A percentile compares a stretch with the other conserved stretches of the same genome.
phyloP scores from a whole-genome alignment of 2,888 invertebrate genomes.

The Ectropis crepuscularia region DNA sequence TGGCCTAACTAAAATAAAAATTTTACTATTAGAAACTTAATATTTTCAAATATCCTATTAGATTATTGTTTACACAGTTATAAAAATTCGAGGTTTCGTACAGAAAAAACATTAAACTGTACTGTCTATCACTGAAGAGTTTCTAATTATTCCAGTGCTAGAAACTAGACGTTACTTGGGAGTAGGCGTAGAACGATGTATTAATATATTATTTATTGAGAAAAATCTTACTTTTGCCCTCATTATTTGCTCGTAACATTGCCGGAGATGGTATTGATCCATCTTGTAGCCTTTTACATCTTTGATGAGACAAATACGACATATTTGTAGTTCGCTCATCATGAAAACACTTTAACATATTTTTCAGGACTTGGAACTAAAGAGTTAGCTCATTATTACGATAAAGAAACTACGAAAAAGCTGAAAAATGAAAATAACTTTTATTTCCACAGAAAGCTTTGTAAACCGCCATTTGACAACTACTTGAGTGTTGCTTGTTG shows the following conservation, averaged over 20 bases:
- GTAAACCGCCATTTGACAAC: constrained; percentile 29
- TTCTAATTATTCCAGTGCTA: not conserved
- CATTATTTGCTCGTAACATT: constrained; percentile 61
- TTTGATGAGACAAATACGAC: constrained; percentile 60
- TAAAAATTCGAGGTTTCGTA: no score
- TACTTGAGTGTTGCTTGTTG: not conserved
- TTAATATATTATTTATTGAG: not conserved
- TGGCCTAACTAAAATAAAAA: no score
- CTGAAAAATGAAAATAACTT: constrained; percentile 16
- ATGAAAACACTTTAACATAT: constrained; percentile 5
- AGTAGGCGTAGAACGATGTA: not conserved
- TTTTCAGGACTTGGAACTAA: not conserved
- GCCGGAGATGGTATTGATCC: constrained; percentile 54
- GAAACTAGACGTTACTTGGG: not conserved
- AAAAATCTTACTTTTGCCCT: constrained; percentile 57
- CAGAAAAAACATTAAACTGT: no score
- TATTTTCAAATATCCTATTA: no score
- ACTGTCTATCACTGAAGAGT: not conserved
- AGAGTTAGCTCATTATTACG: constrained; percentile 17
- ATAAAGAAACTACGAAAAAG: constrained; percentile 1
- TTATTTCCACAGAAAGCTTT: constrained; percentile 5
- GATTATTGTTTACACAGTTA: no score
- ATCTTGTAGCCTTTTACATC: constrained; percentile 58
- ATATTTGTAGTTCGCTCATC: constrained; percentile 58
- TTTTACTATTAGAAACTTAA: no score